Evolutionary conservation across 1,140 invertebrate species (phyloP), one percentile per base, ranked within the genome.

Genomic region (Brachionus angularis): DNA sequence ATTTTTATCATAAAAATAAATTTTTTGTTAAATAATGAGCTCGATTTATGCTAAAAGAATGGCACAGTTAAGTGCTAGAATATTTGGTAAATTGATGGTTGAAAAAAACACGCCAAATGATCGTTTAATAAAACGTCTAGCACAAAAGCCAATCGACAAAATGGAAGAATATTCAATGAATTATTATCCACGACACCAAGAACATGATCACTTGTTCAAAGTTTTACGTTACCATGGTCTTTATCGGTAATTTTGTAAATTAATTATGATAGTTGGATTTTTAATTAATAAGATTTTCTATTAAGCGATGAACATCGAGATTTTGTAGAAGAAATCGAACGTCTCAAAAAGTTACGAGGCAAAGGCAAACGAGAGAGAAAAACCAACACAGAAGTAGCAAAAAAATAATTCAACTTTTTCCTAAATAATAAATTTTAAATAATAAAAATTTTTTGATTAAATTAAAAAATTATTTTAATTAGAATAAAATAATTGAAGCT

Each of bases 131-230:
- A 27, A 67, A 29, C 62, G 62, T n/a, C 47, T 67, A 31, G 47
- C 42, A 3, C 18, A 47, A 67, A 67, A 67, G 29, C 62, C 62
- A 36, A 67, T 67, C 14, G 23, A 67, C 7, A 46, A 67, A 67
- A 67, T 67, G 16, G 62, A 67, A 10, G 42, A 67, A 23, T 67
- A 47, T 34, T 67, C 62, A 5, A 67, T 67, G 62, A 67, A 67
- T 34, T 67, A 67, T 50, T 67, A 67, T 49, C 62, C 62, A 18
- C 33, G 62, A 8, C 62, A 67, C 14, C 62, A 67, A 36, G 62
- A 67, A 14, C 16, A 47, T 47, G 62, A 67, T 34, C 62, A 67
- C 25, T 67, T 67, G 44, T 67, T 67, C 25, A 67, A 67, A 36
- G 42, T 47, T 0, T 42, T 67, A 12, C 62, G 62, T 1, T 47